These are phyloP conservation scores for Rugalucina vietnamica DNA, from an alignment of 2,888 invertebrate genomes.

Conservation along the genomic window DNA sequence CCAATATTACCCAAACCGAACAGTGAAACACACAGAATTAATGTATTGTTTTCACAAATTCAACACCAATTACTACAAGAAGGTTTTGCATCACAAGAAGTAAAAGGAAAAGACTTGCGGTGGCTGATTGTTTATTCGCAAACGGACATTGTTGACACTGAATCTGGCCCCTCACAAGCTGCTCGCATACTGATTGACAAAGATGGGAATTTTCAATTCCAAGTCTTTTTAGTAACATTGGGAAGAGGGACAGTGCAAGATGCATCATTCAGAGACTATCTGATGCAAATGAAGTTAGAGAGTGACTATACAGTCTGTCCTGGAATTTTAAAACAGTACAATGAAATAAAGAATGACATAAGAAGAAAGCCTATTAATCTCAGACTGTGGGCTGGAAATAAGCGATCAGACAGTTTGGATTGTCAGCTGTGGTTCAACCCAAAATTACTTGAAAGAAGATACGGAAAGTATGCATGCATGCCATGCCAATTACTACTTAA, in stretches of 20 bases:
- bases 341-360: not conserved
- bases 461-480: not conserved
- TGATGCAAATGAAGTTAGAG: not conserved
- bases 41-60: not conserved
- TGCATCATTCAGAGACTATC: not conserved
- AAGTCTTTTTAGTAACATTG: not conserved
- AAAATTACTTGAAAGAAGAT: not conserved
- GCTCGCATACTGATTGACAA: not conserved
- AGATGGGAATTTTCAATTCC: not conserved
- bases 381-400: not conserved
- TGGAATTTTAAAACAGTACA: not conserved
- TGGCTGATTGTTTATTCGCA: slow-evolving; percentile 1
- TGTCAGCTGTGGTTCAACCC: not conserved
- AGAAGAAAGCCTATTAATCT: not conserved
- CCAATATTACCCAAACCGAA: not conserved
- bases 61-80: not conserved
- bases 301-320: not conserved
- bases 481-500: not conserved
- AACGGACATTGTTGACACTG: not conserved
- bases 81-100: not conserved
- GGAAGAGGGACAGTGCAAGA: not conserved
- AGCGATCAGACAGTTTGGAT: not conserved
- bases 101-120: not conserved
- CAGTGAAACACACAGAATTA: slow-evolving; percentile 1
- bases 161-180: not conserved